A percentile compares a stretch with the other conserved stretches of the same genome.
Evolutionary conservation across 2,888 invertebrate genomes (phyloP).

Genomic region (Balanococcus diminutus): DNA sequence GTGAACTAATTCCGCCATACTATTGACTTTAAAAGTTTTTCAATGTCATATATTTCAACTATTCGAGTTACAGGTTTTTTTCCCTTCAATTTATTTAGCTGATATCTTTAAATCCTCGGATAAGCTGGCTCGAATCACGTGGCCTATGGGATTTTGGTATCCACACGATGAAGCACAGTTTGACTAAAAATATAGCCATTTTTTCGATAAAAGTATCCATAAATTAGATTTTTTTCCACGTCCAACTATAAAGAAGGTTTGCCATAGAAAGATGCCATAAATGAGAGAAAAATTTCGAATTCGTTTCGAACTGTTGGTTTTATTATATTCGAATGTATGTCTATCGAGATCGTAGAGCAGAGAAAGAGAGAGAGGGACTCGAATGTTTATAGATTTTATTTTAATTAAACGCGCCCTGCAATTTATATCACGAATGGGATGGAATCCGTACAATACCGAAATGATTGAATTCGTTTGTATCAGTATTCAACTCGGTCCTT

Average conservation of each 20-base stretch:
- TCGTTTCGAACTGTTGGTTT: not conserved
- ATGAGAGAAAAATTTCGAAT: not conserved
- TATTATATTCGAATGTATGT: not conserved
- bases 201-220: not conserved
- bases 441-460: conserved; percentile 8
- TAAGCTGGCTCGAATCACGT: not conserved
- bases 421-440: not conserved
- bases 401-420: not conserved
- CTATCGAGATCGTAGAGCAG: not conserved
- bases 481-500: not conserved
- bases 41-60: conserved; percentile 18
- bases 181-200: too few relatives aligned
- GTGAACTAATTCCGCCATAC: conserved; percentile 1
- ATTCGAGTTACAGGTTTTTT: conserved; percentile 8
- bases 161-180: too few relatives aligned
- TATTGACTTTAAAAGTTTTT: conserved; percentile 37
- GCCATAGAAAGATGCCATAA: not conserved
- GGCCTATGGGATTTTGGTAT: too few relatives aligned
- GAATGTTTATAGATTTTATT: not conserved
- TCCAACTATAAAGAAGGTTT: not conserved
- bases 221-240: not conserved
- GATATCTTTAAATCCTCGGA: not conserved
- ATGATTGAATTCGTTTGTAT: conserved; percentile 9
- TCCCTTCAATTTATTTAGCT: not conserved
- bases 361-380: not conserved